These are phyloP conservation scores for Neomorphus geoffroyi DNA, from an alignment of 2,797 vertebrate genomes.

Conservation along the genomic window DNA sequence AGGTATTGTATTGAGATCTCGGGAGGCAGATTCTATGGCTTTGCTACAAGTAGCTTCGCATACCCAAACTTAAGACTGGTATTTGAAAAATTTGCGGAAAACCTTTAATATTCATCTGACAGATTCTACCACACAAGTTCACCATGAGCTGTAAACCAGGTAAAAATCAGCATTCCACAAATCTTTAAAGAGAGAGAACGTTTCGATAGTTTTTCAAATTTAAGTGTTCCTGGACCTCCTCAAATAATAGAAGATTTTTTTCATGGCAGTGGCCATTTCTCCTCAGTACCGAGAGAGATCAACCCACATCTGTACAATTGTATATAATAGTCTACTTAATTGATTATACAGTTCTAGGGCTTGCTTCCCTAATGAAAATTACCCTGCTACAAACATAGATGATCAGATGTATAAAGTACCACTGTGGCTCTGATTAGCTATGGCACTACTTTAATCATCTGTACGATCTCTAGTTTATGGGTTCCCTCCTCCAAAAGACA, in stretches of 20 bases:
- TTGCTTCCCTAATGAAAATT: constrained; percentile 20
- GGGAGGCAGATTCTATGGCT: not conserved
- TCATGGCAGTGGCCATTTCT: not conserved
- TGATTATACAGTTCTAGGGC: not conserved
- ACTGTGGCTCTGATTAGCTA: not conserved
- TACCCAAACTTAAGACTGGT: not conserved
- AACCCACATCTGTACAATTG: not conserved
- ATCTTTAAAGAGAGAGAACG: not conserved
- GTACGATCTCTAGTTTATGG: not conserved
- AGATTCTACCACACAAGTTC: not conserved
- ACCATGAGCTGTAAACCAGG: not conserved
- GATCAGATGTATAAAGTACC: not conserved
- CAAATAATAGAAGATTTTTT: not conserved
- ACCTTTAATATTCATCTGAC: not conserved
- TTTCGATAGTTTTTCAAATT: not conserved
- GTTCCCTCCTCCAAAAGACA: not conserved
- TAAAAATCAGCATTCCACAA: not conserved
- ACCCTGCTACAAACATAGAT: not conserved
- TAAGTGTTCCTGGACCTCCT: not conserved
- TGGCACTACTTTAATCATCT: not conserved
- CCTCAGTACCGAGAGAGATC: not conserved
- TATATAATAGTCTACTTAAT: not conserved
- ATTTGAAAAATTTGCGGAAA: not conserved
- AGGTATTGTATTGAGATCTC: not conserved
- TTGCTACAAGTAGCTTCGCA: not conserved